Evolutionary conservation across 2,888 invertebrate genomes (phyloP).

Genomic region (Hemistola chrysoprasaria): DNA sequence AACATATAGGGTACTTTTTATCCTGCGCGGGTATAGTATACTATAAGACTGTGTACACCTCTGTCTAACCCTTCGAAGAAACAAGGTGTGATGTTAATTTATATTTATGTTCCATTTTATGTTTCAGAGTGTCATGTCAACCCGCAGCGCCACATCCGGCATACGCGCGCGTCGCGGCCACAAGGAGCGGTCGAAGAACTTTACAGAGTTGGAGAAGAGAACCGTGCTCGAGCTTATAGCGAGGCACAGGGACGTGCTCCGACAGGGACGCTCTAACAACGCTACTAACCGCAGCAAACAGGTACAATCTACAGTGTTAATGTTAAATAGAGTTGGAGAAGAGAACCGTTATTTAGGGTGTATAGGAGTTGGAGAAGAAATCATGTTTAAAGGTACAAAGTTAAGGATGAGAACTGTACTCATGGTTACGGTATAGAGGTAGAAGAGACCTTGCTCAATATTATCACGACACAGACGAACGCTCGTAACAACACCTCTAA

Average conservation of each 20-base stretch:
- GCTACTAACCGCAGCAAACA: constrained; percentile 78
- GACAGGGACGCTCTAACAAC: constrained; percentile 80
- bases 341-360: no score
- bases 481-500: constrained; percentile 73
- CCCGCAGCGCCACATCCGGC: constrained; percentile 62
- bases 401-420: no score
- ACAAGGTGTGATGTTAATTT: no score
- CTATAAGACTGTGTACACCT: background rate
- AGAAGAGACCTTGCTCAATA: no score
- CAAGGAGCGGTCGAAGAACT: constrained; percentile 80
- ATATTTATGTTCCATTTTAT: no score
- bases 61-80: constrained; percentile 1
- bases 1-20: no score
- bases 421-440: no score
- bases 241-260: constrained; percentile 74
- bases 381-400: no score
- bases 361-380: no score
- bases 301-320: constrained; percentile 49
- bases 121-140: constrained; percentile 72
- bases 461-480: no score
- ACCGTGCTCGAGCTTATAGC: constrained; percentile 77
- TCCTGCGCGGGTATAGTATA: no score
- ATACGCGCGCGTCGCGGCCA: constrained; percentile 75
- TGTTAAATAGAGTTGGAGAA: no score
- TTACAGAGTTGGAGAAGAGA: constrained; percentile 77